phyloP scores from a whole-genome alignment of 2,888 invertebrate genomes.

The Polymixis lichenea region DNA sequence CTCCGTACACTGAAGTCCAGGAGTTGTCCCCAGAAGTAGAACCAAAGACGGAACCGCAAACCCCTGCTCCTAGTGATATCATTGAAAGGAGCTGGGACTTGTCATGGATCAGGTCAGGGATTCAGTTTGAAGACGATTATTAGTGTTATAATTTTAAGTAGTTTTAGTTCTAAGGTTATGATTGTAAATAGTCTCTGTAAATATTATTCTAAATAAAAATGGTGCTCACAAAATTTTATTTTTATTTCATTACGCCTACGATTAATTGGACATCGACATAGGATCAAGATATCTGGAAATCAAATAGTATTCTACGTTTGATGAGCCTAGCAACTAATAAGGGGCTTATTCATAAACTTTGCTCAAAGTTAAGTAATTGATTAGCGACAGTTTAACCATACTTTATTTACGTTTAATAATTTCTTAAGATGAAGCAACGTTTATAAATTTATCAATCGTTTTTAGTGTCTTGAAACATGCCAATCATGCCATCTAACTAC shows the following conservation, averaged over 20 bases:
- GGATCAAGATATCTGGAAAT: background rate
- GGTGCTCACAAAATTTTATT: conserved; percentile 9
- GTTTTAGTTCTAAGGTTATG: conserved; percentile 10
- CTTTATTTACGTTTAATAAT: too few relatives aligned
- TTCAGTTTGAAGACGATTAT: conserved; percentile 75
- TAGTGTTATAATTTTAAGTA: conserved; percentile 38
- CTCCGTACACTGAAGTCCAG: conserved; percentile 63
- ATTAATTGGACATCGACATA: background rate
- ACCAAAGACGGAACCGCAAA: conserved; percentile 54
- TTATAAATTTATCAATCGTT: background rate
- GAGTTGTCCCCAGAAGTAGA: conserved; percentile 56
- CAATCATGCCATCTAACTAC: too few relatives aligned
- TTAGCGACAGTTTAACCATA: too few relatives aligned
- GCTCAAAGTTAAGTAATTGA: too few relatives aligned
- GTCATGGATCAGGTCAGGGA: conserved; percentile 78
- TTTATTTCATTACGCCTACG: background rate
- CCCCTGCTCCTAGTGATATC: conserved; percentile 54
- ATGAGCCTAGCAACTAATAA: background rate
- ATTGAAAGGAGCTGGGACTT: conserved; percentile 76
- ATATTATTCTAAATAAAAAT: conserved; percentile 23
- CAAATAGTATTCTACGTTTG: background rate
- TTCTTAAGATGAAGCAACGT: too few relatives aligned
- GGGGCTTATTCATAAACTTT: too few relatives aligned
- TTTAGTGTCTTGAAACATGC: background rate
- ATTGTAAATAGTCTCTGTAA: conserved; percentile 37